Conservation (phyloP, 2,113 vertebrate genomes). For the Cryptomyrus ogoouensis region DNA sequence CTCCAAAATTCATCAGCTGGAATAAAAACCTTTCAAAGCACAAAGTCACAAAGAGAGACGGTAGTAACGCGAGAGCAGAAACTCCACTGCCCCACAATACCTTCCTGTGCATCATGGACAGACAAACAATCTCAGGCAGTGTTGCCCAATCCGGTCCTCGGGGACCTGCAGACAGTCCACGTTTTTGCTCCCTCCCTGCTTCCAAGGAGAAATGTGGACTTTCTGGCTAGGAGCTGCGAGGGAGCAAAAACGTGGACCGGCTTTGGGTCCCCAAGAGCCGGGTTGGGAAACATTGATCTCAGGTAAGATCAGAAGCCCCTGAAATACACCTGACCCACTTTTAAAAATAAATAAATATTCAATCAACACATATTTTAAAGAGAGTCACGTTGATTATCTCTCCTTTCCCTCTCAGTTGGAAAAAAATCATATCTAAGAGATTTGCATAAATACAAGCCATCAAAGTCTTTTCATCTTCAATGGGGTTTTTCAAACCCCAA, state of each 20-base stretch:
- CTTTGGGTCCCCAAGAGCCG: neutral
- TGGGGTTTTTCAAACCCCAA: slow-evolving; percentile 98
- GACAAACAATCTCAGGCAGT: slow-evolving; percentile 80
- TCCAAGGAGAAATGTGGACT: neutral
- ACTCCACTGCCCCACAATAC: slow-evolving; percentile 32
- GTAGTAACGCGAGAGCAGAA: slow-evolving; percentile 69
- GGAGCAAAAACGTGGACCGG: neutral
- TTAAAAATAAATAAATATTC: neutral
- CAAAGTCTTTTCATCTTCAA: slow-evolving; percentile 99
- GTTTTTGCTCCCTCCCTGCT: neutral
- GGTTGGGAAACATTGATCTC: neutral
- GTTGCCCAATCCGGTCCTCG: neutral
- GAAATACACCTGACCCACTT: neutral
- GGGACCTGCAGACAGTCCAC: neutral
- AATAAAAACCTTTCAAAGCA: slow-evolving; percentile 83
- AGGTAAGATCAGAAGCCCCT: neutral
- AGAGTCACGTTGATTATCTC: slow-evolving; percentile 99
- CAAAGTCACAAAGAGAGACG: slow-evolving; percentile 46
- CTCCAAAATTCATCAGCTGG: slow-evolving; percentile 99
- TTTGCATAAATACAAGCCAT: slow-evolving; percentile 99
- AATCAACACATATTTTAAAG: slow-evolving; percentile 68
- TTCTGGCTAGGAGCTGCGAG: neutral
- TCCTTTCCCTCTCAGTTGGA: slow-evolving; percentile 99
- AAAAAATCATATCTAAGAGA: slow-evolving; percentile 99
- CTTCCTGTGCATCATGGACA: slow-evolving; percentile 25